A percentile compares a stretch with the other conserved stretches of the same genome.
phyloP scores from a whole-genome alignment of 2,797 vertebrate species.

The Agapornis canus region DNA sequence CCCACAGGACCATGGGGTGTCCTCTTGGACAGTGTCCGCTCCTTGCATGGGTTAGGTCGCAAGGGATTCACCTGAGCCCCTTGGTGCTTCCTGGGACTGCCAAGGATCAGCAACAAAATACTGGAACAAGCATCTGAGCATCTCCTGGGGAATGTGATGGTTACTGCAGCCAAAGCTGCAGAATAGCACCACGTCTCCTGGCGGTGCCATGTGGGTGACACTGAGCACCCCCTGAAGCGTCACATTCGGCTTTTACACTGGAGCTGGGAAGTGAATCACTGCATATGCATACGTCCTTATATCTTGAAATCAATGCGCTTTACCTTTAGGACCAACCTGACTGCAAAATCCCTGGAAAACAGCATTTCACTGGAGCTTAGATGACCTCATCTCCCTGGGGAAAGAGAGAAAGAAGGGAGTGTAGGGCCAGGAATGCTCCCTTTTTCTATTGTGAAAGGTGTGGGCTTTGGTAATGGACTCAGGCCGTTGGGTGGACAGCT shows the following conservation, averaged over 20 bases:
- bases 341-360: conserved; percentile 23
- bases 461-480: background rate
- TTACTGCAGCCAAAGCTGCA: background rate
- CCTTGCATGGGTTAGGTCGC: background rate
- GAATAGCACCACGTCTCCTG: background rate
- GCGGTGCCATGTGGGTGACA: background rate
- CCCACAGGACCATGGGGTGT: background rate
- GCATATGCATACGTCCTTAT: background rate
- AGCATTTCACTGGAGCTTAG: background rate
- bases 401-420: background rate
- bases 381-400: background rate
- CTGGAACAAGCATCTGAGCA: background rate
- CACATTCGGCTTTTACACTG: background rate
- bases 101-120: background rate
- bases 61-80: background rate
- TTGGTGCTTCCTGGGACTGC: background rate
- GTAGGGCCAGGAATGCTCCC: background rate
- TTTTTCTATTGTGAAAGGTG: background rate
- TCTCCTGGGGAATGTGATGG: background rate
- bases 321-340: background rate
- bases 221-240: accelerated
- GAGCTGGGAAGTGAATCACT: background rate
- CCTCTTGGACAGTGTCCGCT: background rate
- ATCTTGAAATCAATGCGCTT: background rate
- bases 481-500: background rate